Percentiles rank a stretch among this genome's conserved stretches.
Evolutionary conservation across 1,140 invertebrate genomes (phyloP).

Genomic region (Protaetia brevitarsis): DNA sequence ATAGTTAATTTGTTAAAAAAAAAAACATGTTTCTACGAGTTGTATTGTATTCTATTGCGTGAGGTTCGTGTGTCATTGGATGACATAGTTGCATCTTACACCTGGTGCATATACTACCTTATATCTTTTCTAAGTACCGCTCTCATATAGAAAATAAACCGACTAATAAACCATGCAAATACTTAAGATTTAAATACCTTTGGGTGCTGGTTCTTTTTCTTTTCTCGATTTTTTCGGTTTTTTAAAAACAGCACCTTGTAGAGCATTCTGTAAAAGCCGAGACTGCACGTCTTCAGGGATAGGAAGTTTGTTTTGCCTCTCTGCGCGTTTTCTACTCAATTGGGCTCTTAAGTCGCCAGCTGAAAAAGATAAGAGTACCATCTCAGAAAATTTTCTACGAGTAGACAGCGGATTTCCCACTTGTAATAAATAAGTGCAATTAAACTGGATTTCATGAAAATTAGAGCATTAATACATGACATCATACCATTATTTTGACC

Average conservation of each 20-base stretch:
- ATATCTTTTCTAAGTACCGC: too few relatives aligned
- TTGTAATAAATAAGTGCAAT: background rate
- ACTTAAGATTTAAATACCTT: slow-evolving; percentile 34
- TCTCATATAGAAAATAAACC: too few relatives aligned
- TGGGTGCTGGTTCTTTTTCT: slow-evolving; percentile 37
- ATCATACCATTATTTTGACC: too few relatives aligned
- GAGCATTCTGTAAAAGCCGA: slow-evolving; percentile 44
- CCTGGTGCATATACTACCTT: too few relatives aligned
- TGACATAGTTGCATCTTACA: too few relatives aligned
- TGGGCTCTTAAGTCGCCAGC: slow-evolving; percentile 45
- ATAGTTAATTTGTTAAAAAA: too few relatives aligned
- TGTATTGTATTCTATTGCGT: too few relatives aligned
- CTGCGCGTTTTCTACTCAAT: slow-evolving; percentile 45
- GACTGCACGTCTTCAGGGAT: slow-evolving; percentile 36
- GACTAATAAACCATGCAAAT: background rate
- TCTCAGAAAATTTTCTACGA: background rate
- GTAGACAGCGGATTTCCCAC: background rate
- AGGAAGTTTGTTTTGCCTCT: slow-evolving; percentile 39
- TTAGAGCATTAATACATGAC: too few relatives aligned
- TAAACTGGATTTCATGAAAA: background rate
- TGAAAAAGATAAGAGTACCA: background rate
- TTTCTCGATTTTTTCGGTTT: slow-evolving; percentile 40
- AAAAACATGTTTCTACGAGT: too few relatives aligned
- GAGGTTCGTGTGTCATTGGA: too few relatives aligned
- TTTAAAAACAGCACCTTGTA: slow-evolving; percentile 44